A percentile compares a stretch with the other conserved stretches of the same genome.
Evolutionary conservation across 2,113 vertebrate species (phyloP).

Genomic region (Crotalus tigris): DNA sequence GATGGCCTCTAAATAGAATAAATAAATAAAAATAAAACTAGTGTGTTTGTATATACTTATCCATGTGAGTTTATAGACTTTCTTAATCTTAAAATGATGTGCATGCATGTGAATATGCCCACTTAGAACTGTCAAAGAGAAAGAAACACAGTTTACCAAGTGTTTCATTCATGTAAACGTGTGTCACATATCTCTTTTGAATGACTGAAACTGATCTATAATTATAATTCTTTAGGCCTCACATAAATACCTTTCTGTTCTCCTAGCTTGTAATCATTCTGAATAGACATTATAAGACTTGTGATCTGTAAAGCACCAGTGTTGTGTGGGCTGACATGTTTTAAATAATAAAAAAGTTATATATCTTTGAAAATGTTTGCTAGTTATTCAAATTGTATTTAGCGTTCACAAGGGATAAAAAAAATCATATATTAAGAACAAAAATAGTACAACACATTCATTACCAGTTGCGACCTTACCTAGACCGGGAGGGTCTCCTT

Average conservation of each 20-base stretch:
- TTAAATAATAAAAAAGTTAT: not conserved
- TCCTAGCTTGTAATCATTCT: not conserved
- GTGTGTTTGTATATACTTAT: too few species aligned
- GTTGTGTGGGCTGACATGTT: not conserved
- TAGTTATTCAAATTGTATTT: not conserved
- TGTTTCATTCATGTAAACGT: too few species aligned
- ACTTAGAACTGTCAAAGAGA: too few species aligned
- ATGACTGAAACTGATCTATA: not conserved
- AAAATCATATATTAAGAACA: not conserved
- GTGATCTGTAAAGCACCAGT: not conserved
- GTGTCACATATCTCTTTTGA: too few species aligned
- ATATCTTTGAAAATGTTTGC: not conserved
- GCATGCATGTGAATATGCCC: too few species aligned
- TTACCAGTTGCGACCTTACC: not conserved
- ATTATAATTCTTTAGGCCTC: not conserved
- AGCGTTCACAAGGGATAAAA: not conserved
- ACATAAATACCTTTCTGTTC: not conserved
- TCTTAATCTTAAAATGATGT: too few species aligned
- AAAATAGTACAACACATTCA: not conserved
- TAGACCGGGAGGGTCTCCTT: too few species aligned
- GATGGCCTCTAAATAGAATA: too few species aligned
- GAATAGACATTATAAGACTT: not conserved
- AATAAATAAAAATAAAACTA: too few species aligned
- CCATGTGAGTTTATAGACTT: too few species aligned
- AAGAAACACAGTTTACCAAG: too few species aligned